Evolutionary conservation across 1,140 invertebrate genomes (phyloP).

Genomic region (Brachionus rotundiformis): DNA sequence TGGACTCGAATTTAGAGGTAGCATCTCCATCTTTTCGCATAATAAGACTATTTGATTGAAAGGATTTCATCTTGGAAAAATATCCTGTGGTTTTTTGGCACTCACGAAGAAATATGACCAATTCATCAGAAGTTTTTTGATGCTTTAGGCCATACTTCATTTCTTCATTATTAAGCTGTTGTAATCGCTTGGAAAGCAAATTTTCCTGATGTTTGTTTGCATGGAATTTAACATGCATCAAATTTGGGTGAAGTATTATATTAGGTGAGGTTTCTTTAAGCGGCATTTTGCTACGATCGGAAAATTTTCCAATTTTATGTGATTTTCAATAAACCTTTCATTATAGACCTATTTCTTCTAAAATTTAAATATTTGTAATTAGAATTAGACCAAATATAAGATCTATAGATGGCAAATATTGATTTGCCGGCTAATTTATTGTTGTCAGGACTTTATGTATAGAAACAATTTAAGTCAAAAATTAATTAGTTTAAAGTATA

Average conservation of each 20-base stretch:
- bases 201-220: constrained; percentile 44
- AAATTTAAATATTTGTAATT: neutral
- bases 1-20: constrained; percentile 5
- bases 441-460: neutral
- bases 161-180: constrained; percentile 21
- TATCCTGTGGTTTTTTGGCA: constrained; percentile 48
- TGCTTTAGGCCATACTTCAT: constrained; percentile 44
- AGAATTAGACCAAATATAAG: neutral
- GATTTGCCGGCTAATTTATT: neutral
- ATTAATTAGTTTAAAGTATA: neutral
- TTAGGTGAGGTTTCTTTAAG: neutral
- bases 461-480: neutral
- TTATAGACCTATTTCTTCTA: neutral
- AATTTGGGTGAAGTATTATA: constrained; percentile 6
- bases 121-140: constrained; percentile 32
- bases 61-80: constrained; percentile 28
- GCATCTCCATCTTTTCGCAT: neutral
- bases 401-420: neutral
- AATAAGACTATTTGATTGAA: constrained; percentile 31
- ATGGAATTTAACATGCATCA: constrained; percentile 51
- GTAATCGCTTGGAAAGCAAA: constrained; percentile 8
- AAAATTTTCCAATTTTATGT: neutral
- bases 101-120: constrained; percentile 37
- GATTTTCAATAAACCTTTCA: neutral
- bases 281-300: neutral